Evolutionary conservation across 2,113 vertebrate species (phyloP), one percentile per base, ranked within the genome.

Genomic region (Lampris megalopsis): DNA sequence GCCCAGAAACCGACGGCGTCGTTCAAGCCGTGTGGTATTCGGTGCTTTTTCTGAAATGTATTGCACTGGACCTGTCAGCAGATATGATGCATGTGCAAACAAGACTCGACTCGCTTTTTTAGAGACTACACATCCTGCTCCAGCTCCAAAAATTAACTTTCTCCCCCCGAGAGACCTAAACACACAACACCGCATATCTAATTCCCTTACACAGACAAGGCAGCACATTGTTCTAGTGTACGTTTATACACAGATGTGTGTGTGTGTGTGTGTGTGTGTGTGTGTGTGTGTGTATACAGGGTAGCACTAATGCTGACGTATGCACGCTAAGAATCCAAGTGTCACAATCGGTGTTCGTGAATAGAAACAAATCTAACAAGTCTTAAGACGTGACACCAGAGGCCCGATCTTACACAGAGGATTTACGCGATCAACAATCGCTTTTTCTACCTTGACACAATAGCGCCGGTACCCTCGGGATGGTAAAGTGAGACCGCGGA

Each of bases 21-120:
- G 24, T 24, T 24, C 24, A 24, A 24, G 24, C 24, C 24, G 24
- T 24, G 24, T 24, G 24, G 24, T 24, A 24, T 24, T 24, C 24
- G 24, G 24, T 62, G 77, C 75, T 74, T 53, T 73, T 56, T 69
- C 61, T 6, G 53, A 75, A 52, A 38, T 58, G 13, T 24, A 13
- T 77, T 73, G 38, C 68, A 50, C 40, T 66, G 54, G 53, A 58
- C 41, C 43, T 58, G 59, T 78, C 75, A 85, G 63, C 73, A 80
- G 71, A 83, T 79, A 63, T 81, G 76, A 81, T 68, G 56, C 63
- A 73, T 72, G 65, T 73, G 67, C 82, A 86, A 70, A 73, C 82
- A 79, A 53, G 81, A 70, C 53, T 11, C 50, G 73, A 54, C 81
- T 42, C 71, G 68, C 73, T 79, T 64, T 79, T 4, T 56, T 35